These are phyloP conservation scores for Drosophila kokeensis DNA, from an alignment of 2,888 invertebrate species.

Conservation along the genomic window DNA sequence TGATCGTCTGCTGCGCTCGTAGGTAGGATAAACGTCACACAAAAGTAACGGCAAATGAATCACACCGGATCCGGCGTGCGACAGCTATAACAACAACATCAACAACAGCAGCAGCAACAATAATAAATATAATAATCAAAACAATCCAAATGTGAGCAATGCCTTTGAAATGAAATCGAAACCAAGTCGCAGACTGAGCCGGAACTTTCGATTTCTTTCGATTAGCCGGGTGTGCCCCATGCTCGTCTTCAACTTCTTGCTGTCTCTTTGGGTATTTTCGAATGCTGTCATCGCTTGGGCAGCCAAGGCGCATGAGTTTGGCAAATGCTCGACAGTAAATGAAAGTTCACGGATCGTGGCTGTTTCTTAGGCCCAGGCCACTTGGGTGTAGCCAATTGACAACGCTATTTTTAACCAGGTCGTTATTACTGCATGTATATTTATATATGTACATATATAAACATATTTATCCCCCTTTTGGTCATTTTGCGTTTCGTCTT, in stretches of 20 bases:
- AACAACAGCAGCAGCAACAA: constrained; percentile 12
- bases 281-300: constrained; percentile 71
- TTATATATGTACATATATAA: not conserved
- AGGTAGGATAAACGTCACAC: constrained; percentile 63
- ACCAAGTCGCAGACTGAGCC: constrained; percentile 49
- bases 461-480: constrained; percentile 1
- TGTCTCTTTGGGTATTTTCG: constrained; percentile 33
- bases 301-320: constrained; percentile 53
- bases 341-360: constrained; percentile 49
- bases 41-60: constrained; percentile 53
- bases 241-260: constrained; percentile 18
- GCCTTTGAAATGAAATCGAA: constrained; percentile 71
- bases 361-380: constrained; percentile 4
- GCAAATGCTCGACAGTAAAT: constrained; percentile 41
- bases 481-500: constrained; percentile 1
- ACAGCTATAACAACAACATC: constrained; percentile 26
- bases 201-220: constrained; percentile 80
- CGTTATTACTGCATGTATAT: constrained; percentile 4
- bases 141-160: constrained; percentile 41
- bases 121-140: constrained; percentile 4
- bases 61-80: constrained; percentile 62
- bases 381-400: constrained; percentile 18
- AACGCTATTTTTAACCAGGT: constrained; percentile 31
- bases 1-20: constrained; percentile 32
- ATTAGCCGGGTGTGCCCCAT: constrained; percentile 59